Evolutionary conservation across 2,113 vertebrate species (phyloP).

Genomic region (Paracanthobrama guichenoti): DNA sequence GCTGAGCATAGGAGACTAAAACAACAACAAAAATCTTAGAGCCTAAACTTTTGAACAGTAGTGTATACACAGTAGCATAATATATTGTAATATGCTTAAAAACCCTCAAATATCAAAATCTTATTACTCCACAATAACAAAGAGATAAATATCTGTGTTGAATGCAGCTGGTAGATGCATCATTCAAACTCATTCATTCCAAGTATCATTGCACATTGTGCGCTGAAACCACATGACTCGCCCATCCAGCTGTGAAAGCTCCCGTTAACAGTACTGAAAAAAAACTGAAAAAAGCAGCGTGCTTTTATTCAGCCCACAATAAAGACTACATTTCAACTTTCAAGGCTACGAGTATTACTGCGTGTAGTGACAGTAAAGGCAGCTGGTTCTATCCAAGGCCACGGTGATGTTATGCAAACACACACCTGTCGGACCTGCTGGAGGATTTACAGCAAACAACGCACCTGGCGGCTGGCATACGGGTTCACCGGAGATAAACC

Average conservation of each 20-base stretch:
- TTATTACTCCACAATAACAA: not conserved
- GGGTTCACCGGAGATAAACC: not conserved
- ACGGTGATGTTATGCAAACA: conserved; percentile 11
- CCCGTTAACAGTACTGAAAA: not conserved
- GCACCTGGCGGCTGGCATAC: conserved; percentile 27
- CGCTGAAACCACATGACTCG: not conserved
- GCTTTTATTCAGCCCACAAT: conserved; percentile 12
- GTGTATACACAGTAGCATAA: not conserved
- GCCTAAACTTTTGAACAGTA: not conserved
- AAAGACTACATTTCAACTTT: conserved; percentile 16
- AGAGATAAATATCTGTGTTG: not conserved
- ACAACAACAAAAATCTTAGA: not conserved
- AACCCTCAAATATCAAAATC: not conserved
- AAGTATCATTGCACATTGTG: not conserved
- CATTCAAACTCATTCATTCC: not conserved
- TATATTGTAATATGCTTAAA: not conserved
- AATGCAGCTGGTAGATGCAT: not conserved
- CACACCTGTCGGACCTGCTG: not conserved
- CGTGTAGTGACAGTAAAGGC: not conserved
- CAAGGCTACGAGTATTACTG: not conserved
- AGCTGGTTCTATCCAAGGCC: not conserved
- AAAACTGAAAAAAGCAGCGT: not conserved
- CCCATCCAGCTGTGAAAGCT: not conserved
- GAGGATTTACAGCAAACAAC: conserved; percentile 42
- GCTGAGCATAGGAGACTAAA: not conserved